phyloP scores from a whole-genome alignment of 2,113 vertebrate genomes.

The Corythaixoides concolor region DNA sequence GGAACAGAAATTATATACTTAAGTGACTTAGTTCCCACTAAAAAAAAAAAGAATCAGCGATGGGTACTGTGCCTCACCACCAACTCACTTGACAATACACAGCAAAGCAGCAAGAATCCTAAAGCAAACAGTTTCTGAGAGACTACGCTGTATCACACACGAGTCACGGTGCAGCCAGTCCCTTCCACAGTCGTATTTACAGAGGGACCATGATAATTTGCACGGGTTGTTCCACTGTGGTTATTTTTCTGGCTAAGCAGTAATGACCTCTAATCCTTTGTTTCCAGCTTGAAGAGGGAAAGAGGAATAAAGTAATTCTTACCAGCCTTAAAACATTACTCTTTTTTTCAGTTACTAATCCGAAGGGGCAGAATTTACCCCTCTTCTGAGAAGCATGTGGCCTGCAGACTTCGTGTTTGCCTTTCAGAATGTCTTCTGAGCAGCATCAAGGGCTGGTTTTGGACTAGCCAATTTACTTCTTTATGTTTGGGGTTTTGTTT shows the following conservation, averaged over 20 bases:
- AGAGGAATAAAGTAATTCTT: not conserved
- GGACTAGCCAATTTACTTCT: not conserved
- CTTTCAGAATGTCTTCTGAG: not conserved
- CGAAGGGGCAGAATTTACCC: not conserved
- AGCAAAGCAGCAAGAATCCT: not conserved
- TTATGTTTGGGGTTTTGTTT: not conserved
- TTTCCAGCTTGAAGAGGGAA: not conserved
- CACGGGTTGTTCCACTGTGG: not conserved
- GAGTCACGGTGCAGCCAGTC: rapidly evolving
- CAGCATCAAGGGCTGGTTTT: not conserved
- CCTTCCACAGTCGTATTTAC: rapidly evolving
- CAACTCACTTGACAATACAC: not conserved
- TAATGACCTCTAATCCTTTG: not conserved
- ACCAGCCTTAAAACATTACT: not conserved
- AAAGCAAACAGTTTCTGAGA: not conserved
- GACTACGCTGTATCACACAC: rapidly evolving
- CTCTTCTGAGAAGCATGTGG: not conserved
- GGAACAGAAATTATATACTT: not conserved
- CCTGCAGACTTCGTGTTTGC: not conserved
- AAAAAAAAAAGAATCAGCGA: not conserved
- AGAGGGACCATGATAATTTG: no score
- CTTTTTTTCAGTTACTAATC: not conserved
- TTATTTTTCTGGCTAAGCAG: not conserved
- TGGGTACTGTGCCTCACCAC: not conserved
- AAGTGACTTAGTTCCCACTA: not conserved